Percentiles rank a stretch among this genome's conserved stretches.
Conservation (phyloP, 2,113 vertebrate genomes). For the Numida meleagris region DNA sequence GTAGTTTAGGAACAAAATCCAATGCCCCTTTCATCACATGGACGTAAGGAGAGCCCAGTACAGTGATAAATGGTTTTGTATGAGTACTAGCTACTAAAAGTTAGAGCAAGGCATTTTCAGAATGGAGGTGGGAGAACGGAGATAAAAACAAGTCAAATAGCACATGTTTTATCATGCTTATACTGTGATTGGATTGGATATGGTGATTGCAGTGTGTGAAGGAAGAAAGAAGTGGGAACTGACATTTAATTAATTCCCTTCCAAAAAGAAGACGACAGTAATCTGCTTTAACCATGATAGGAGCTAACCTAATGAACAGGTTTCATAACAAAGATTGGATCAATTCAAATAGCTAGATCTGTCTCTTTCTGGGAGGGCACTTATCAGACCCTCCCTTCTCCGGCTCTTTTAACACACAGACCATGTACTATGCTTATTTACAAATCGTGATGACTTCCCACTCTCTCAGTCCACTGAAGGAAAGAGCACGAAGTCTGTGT, state of each 20-base stretch:
- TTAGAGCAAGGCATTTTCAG: not conserved
- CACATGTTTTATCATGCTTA: not conserved
- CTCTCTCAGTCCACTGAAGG: not conserved
- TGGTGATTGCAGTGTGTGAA: not conserved
- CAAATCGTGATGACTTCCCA: not conserved
- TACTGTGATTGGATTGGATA: not conserved
- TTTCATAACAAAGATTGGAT: not conserved
- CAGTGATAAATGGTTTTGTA: not conserved
- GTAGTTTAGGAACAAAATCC: not conserved
- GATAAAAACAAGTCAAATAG: not conserved
- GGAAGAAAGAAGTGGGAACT: not conserved
- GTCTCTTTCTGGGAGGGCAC: not conserved
- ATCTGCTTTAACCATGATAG: not conserved
- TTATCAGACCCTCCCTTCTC: not conserved
- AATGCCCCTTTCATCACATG: not conserved
- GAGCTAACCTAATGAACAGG: not conserved
- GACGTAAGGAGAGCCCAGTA: not conserved
- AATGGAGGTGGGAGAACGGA: not conserved
- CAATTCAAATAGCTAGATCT: not conserved
- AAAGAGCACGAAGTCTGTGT: not conserved
- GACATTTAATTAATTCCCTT: constrained; percentile 29
- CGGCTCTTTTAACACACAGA: not conserved
- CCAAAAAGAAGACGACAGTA: not conserved
- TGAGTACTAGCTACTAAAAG: not conserved
- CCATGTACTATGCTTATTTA: not conserved